These are phyloP conservation scores for Elachura formosa DNA, from an alignment of 2,113 vertebrate genomes.

Conservation along the genomic window DNA sequence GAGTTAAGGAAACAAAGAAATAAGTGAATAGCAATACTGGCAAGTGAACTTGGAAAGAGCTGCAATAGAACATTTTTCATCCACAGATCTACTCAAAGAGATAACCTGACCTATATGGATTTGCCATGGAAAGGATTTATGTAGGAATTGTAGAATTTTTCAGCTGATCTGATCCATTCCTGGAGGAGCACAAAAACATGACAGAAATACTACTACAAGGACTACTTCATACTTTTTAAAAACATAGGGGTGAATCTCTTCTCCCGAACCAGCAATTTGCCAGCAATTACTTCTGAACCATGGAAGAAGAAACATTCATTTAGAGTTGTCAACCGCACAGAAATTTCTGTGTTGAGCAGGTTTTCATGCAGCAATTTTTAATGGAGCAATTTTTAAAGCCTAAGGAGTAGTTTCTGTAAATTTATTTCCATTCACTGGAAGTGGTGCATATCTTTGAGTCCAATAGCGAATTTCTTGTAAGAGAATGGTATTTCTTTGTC, in stretches of 20 bases:
- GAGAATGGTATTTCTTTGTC: neutral
- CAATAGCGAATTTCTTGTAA: neutral
- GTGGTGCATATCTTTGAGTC: neutral
- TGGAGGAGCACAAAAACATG: neutral
- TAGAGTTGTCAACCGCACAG: neutral
- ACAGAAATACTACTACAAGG: neutral
- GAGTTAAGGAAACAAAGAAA: neutral
- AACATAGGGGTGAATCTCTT: neutral
- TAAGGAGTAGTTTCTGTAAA: neutral
- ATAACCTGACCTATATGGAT: neutral
- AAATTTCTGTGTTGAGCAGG: neutral
- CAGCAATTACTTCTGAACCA: neutral
- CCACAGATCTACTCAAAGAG: neutral
- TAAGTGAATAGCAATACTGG: neutral
- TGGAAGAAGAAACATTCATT: neutral
- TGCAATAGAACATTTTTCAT: neutral
- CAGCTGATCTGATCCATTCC: neutral
- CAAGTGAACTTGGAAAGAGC: neutral
- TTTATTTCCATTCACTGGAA: neutral
- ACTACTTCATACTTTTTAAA: neutral
- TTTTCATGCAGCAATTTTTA: neutral
- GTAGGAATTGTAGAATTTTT: neutral
- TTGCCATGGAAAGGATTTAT: neutral
- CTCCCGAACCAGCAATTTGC: neutral
- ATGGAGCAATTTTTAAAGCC: neutral